These are phyloP conservation scores for Sorex araneus DNA, from an alignment of 2,113 vertebrate species.

Conservation along the genomic window DNA sequence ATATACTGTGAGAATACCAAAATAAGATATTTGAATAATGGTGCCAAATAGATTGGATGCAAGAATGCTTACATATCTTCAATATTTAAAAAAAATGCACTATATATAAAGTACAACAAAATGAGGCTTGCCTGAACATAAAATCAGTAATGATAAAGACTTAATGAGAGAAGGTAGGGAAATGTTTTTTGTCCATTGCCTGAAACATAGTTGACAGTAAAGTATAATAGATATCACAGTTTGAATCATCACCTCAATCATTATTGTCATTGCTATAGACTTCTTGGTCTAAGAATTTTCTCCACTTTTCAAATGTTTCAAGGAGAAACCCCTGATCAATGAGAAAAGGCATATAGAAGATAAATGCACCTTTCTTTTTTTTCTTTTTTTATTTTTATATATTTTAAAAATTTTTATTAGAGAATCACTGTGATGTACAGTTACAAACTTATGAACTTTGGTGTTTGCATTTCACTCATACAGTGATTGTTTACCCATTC, in stretches of 20 bases:
- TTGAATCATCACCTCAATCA: not conserved
- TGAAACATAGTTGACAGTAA: not conserved
- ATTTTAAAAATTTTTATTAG: no score
- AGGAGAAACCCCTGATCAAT: not conserved
- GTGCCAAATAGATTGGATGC: not conserved
- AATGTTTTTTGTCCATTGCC: not conserved
- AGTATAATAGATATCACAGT: not conserved
- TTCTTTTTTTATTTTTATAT: no score
- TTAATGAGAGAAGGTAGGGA: not conserved
- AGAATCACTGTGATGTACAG: no score
- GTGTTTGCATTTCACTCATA: no score
- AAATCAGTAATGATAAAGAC: not conserved
- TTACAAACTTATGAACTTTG: no score
- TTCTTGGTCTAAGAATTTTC: not conserved
- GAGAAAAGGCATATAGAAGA: not conserved
- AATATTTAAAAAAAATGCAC: not conserved
- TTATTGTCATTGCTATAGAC: not conserved
- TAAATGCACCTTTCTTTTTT: not conserved
- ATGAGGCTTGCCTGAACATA: not conserved
- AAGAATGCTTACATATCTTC: not conserved
- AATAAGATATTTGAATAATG: not conserved
- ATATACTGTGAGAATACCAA: not conserved
- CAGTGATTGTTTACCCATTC: no score
- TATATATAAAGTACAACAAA: not conserved
- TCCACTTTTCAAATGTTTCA: not conserved